These are phyloP conservation scores for Palythoa caribaeorum DNA, from an alignment of 92 coral and sea anemone genomes.

Conservation along the genomic window DNA sequence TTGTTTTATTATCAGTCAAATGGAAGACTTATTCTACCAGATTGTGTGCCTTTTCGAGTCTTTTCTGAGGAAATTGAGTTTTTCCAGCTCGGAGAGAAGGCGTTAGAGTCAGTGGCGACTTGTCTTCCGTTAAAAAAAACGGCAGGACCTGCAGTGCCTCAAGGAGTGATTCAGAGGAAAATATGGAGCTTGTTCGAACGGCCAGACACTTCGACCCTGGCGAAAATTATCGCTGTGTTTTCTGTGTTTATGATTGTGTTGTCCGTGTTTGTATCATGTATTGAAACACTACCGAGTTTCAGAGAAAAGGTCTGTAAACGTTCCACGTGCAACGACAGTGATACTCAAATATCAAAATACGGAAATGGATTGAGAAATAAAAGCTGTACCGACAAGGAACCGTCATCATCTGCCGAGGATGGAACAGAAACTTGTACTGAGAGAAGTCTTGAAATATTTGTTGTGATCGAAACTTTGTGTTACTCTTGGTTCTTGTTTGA, in stretches of 20 bases:
- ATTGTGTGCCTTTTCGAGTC: conserved; percentile 83
- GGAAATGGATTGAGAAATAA: background rate
- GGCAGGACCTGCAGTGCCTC: conserved; percentile 44
- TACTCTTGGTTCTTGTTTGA: conserved; percentile 91
- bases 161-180: conserved; percentile 54
- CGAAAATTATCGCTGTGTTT: conserved; percentile 76
- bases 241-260: conserved; percentile 80
- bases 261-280: conserved; percentile 82
- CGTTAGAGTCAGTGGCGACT: conserved; percentile 82
- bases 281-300: conserved; percentile 76
- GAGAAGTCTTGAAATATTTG: conserved; percentile 67
- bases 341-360: conserved; percentile 26
- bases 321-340: conserved; percentile 26
- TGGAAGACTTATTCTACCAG: conserved; percentile 91
- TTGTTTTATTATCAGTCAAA: conserved; percentile 94
- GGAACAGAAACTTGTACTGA: conserved; percentile 31
- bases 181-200: conserved; percentile 93
- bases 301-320: conserved; percentile 60
- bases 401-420: background rate
- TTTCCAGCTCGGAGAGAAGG: conserved; percentile 97
- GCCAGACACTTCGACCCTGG: conserved; percentile 87
- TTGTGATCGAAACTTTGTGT: conserved; percentile 76
- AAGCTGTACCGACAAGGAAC: conserved; percentile 27
- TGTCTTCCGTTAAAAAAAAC: conserved; percentile 62
- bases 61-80: conserved; percentile 94